Evolutionary conservation across 2,797 vertebrate genomes (phyloP), one percentile per base, ranked within the genome.

Genomic region (Enteromius afrohamiltoni): DNA sequence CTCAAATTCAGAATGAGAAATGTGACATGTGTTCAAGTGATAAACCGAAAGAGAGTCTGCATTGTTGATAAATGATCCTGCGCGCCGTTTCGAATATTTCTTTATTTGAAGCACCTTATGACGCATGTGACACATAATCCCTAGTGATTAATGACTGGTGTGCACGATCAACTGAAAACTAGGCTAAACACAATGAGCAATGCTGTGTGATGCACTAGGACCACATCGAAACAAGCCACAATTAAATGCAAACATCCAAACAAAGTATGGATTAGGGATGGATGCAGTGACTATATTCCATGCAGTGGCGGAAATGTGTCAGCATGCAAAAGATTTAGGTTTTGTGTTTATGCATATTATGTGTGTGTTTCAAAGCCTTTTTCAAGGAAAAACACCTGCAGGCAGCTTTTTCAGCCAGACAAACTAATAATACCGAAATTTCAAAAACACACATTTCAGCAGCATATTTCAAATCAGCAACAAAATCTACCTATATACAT

Each of bases 1-100:
- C 51, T 74, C 71, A 83, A 81, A 83, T 77, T 77, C 68, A 14
- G 19, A 85, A 81, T 80, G 67, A 85, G 86, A 88, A 58, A 73
- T 45, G 34, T 81, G 80, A 76, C 62, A 60, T 65, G n/a, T 68
- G 74, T 67, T 45, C 29, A 13, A 29, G 62, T 73, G 84, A 74
- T 42, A 69, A 80, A 82, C 40, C 16, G 60, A 51, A 51, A 60
- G n/a, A 71, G 23, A 47, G n/a, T 51, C 80, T 74, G 23, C 34
- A 23, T 13, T 70, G 51, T 45, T 45, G 82, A 83, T 58, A 77
- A 77, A 83, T 77, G 49, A 77, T 77, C 11, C 26, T n/a, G 40
- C 2, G 7, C 14, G 19, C 1, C 14, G 6, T 77, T 58, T 60
- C 3, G 7, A 60, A 47, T 68, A 45, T 60, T 67, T 65, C 26